A percentile compares a stretch with the other conserved stretches of the same genome.
Conservation (phyloP, 2,888 invertebrate genomes). For the Pyrrhia umbra region DNA sequence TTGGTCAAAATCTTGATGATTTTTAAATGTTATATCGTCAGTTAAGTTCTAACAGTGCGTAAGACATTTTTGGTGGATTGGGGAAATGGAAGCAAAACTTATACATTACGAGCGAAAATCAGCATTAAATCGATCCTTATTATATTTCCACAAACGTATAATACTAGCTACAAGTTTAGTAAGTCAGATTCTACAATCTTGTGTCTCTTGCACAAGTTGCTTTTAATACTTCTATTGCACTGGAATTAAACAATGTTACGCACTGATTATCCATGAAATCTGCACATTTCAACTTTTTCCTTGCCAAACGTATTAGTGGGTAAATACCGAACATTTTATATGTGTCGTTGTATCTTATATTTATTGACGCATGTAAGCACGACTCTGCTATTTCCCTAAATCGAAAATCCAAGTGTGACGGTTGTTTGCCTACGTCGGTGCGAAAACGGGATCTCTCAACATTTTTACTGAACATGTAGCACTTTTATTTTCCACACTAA, state of each 20-base stretch:
- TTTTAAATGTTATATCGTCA: not conserved
- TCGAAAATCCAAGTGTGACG: slow-evolving; percentile 64
- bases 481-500: slow-evolving; percentile 49
- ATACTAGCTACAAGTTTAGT: not conserved
- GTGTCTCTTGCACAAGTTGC: slow-evolving; percentile 21
- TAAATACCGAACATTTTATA: slow-evolving; percentile 40
- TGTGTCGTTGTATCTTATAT: slow-evolving; percentile 47
- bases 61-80: too few species aligned
- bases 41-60: too few species aligned
- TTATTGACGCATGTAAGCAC: slow-evolving; percentile 57
- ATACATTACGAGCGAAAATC: too few species aligned
- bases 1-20: too few species aligned
- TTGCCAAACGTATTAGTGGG: slow-evolving; percentile 27
- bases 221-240: slow-evolving; percentile 37
- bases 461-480: slow-evolving; percentile 45
- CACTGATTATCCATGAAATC: slow-evolving; percentile 42
- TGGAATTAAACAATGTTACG: slow-evolving; percentile 48
- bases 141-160: not conserved
- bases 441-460: slow-evolving; percentile 45
- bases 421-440: slow-evolving; percentile 62
- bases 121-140: too few species aligned
- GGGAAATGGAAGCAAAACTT: too few species aligned
- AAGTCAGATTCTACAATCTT: not conserved
- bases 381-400: slow-evolving; percentile 61
- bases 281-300: slow-evolving; percentile 34